Evolutionary conservation across 1,140 invertebrate genomes (phyloP).

Genomic region (Scaptomyza montana): DNA sequence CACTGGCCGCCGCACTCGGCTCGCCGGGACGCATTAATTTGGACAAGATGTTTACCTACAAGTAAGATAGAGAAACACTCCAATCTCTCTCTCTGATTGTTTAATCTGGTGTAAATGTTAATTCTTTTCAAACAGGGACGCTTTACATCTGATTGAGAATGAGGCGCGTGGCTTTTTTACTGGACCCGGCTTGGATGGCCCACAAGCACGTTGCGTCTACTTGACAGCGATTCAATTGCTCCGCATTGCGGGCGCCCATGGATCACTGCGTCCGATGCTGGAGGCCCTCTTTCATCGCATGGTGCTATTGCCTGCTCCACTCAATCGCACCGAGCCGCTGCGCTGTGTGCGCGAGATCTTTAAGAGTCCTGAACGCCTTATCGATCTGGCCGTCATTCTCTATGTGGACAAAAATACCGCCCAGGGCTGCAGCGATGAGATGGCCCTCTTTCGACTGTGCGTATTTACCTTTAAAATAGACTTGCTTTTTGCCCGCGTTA

Average conservation of each 20-base stretch:
- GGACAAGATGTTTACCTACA: conserved; percentile 84
- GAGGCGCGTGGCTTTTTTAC: conserved; percentile 83
- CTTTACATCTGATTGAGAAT: conserved; percentile 83
- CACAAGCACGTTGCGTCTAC: conserved; percentile 82
- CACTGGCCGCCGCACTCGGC: conserved; percentile 93
- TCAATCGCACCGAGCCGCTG: conserved; percentile 93
- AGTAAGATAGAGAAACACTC: conserved; percentile 50
- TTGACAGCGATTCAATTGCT: conserved; percentile 91
- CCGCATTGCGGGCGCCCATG: conserved; percentile 92
- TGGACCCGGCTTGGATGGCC: conserved; percentile 77
- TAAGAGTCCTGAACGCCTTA: conserved; percentile 88
- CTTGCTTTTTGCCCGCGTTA: too few species aligned
- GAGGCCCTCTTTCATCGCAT: conserved; percentile 96
- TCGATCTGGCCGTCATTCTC: conserved; percentile 89
- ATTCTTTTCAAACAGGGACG: conserved; percentile 56
- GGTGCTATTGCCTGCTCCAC: conserved; percentile 92
- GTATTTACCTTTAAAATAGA: not conserved
- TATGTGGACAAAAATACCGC: conserved; percentile 89
- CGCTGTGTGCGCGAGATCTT: conserved; percentile 91
- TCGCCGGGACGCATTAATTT: conserved; percentile 86
- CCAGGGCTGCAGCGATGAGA: conserved; percentile 93
- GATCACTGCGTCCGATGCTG: conserved; percentile 92
- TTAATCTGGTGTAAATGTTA: not conserved
- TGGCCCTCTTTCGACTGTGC: conserved; percentile 94
- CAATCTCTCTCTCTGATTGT: not conserved